phyloP scores from a whole-genome alignment of 2,888 invertebrate species.

The Noctua janthe region DNA sequence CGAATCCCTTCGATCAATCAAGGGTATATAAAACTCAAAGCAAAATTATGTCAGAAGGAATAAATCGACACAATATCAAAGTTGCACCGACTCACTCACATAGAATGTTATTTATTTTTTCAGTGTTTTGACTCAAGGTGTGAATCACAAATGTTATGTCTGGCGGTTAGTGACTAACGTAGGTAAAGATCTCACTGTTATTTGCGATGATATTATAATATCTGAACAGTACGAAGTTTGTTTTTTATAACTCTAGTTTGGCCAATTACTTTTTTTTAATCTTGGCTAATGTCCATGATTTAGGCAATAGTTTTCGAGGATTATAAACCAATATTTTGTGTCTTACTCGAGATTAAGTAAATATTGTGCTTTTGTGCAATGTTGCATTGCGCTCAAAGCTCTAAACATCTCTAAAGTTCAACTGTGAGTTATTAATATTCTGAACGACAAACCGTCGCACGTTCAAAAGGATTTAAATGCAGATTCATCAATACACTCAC shows the following conservation, averaged over 20 bases:
- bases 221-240: slow-evolving; percentile 16
- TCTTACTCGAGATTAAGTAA: slow-evolving; percentile 15
- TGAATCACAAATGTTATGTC: slow-evolving; percentile 85
- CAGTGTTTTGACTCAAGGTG: slow-evolving; percentile 83
- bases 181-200: slow-evolving; percentile 73
- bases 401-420: slow-evolving; percentile 29
- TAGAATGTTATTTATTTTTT: slow-evolving; percentile 78
- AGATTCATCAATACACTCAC: slow-evolving; percentile 79
- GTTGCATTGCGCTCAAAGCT: background rate
- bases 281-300: slow-evolving; percentile 29
- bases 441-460: slow-evolving; percentile 17
- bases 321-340: slow-evolving; percentile 9
- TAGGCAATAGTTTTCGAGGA: background rate
- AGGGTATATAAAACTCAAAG: background rate
- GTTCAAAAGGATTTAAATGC: slow-evolving; percentile 70
- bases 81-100: slow-evolving; percentile 77
- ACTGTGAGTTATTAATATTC: slow-evolving; percentile 59
- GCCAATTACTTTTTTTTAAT: slow-evolving; percentile 20
- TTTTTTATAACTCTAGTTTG: slow-evolving; percentile 17
- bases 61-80: slow-evolving; percentile 54
- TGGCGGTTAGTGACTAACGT: slow-evolving; percentile 81
- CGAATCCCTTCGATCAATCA: slow-evolving; percentile 10
- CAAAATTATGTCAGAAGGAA: slow-evolving; percentile 44
- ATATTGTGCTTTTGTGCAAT: background rate
- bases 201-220: slow-evolving; percentile 61